Evolutionary conservation across 2,113 vertebrate species (phyloP), one percentile per base, ranked within the genome.

Genomic region (Dissostichus mawsoni): DNA sequence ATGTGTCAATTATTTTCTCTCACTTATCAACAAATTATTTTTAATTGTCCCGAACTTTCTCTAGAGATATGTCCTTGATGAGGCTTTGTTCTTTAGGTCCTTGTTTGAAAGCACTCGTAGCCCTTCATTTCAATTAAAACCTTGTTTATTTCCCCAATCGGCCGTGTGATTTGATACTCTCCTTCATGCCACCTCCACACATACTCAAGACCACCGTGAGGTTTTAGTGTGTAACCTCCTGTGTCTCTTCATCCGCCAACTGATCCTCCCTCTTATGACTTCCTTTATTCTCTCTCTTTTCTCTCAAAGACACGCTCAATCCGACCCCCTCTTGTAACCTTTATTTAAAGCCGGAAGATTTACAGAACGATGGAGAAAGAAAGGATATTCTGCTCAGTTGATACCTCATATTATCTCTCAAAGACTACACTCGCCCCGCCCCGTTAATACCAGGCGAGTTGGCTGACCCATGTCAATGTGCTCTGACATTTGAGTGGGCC

Each of bases 261-360:
- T 1, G 29, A 56, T 59, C 65, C 69, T 17, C 11, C 45, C 14
- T 53, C 69, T 83, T 29, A 61, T 63, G 9, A 25, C 45, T 29
- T 29, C 51, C 36, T 77, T 16, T 67, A 4, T 33, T 41, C 57
- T 65, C 12, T 23, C 50, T 25, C 41, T 61, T 53, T 81, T 66
- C 47, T 50, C n/a, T 57, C 18, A 23, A n/a, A 2, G 62, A 51
- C 53, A 14, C 51, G 29, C 53, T 59, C 20, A 11, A 53, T 13
- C n/a, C 16, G 13, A 77, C 75, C 52, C 71, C n/a, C 51, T 64
- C 76, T 0, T 73, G 73, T 84, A 85, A 92, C 87, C 86, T 87
- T 89, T 86, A 69, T 76, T 61, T 52, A 66, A 76, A 70, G 57
- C 71, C 53, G 13, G 47, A 70, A 11, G 63, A 81, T 83, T 77